phyloP scores from a whole-genome alignment of 2,888 invertebrate species.

The Omphaloscelis lunosa region DNA sequence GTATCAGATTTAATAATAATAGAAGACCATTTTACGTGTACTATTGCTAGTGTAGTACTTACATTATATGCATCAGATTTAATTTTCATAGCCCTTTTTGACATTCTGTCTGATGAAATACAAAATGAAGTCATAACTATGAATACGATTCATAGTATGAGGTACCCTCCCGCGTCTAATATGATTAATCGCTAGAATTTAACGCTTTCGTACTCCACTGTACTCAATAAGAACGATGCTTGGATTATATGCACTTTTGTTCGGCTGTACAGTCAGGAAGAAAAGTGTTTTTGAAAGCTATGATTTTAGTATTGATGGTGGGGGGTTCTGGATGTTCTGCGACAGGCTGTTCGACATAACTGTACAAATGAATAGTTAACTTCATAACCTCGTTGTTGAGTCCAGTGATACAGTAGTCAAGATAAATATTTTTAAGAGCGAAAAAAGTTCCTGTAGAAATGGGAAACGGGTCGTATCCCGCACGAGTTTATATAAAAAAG shows the following conservation, averaged over 20 bases:
- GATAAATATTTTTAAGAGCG: background rate
- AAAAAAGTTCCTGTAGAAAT: background rate
- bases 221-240: conserved; percentile 58
- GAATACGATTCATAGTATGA: conserved; percentile 44
- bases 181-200: conserved; percentile 79
- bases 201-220: conserved; percentile 74
- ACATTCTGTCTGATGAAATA: background rate
- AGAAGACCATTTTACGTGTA: background rate
- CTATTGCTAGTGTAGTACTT: background rate
- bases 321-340: background rate
- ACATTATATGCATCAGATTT: background rate
- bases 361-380: background rate
- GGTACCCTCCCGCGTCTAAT: conserved; percentile 66
- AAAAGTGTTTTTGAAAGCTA: conserved; percentile 34
- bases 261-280: conserved; percentile 20
- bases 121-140: conserved; percentile 39
- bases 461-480: background rate
- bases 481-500: background rate
- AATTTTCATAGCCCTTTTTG: background rate
- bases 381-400: background rate
- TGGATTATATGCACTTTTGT: conserved; percentile 61
- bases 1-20: background rate
- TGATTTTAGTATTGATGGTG: conserved; percentile 14
- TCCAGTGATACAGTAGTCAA: background rate
- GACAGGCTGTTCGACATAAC: conserved; percentile 7